Percentiles rank a stretch among this genome's conserved stretches.
These are phyloP conservation scores for Drosophila anceps DNA, from an alignment of 2,888 invertebrate species.

Conservation along the genomic window DNA sequence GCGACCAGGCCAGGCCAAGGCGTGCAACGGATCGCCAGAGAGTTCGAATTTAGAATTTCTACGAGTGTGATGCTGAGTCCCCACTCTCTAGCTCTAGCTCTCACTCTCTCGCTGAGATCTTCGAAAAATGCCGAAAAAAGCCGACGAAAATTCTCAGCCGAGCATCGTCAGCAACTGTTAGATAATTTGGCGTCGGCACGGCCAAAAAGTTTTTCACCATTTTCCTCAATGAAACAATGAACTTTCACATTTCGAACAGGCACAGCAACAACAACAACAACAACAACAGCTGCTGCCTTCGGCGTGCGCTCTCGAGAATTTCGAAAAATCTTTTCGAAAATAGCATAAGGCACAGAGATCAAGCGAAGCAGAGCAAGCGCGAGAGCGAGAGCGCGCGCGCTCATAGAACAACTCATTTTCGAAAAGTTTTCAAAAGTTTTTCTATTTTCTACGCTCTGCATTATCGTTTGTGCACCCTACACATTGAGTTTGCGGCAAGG, in stretches of 20 bases:
- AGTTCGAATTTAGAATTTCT: constrained; percentile 33
- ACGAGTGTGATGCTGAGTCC: constrained; percentile 5
- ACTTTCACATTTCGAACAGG: constrained; percentile 75
- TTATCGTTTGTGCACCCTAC: constrained; percentile 60
- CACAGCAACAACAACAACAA: constrained; percentile 38
- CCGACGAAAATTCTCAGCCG: constrained; percentile 44
- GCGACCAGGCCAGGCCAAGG: constrained; percentile 14
- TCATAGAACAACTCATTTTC: constrained; percentile 41
- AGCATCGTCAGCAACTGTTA: constrained; percentile 56
- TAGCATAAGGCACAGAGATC: constrained; percentile 21
- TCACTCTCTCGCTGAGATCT: not conserved
- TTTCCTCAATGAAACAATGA: constrained; percentile 81
- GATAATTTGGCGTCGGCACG: constrained; percentile 67
- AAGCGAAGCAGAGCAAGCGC: not conserved
- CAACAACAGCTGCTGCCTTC: constrained; percentile 23
- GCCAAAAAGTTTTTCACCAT: constrained; percentile 59
- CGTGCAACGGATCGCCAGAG: constrained; percentile 34
- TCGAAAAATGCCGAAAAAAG: constrained; percentile 36
- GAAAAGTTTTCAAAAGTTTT: constrained; percentile 65
- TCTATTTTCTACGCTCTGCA: constrained; percentile 31
- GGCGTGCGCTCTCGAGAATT: constrained; percentile 14
- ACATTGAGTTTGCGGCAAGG: constrained; percentile 17
- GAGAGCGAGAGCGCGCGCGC: not conserved
- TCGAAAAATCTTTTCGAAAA: constrained; percentile 61
- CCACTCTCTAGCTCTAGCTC: not conserved